phyloP scores from a whole-genome alignment of 1,140 invertebrate species.

The Bursaphelenchus mucronatus region DNA sequence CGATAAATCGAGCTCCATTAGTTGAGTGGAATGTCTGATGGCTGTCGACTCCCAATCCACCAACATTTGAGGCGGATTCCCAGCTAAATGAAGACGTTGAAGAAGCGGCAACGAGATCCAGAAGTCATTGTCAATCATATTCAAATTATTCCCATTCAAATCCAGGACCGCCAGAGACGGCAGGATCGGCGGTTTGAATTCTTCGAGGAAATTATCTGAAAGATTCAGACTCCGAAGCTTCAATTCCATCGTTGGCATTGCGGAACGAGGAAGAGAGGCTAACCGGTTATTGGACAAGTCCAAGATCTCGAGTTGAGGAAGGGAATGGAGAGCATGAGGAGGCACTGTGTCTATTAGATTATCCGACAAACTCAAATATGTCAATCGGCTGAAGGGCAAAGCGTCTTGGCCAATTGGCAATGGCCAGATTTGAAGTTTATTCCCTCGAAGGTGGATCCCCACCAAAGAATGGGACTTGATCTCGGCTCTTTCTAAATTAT shows the following conservation, averaged over 20 bases:
- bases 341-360: constrained; percentile 23
- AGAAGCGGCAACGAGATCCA: constrained; percentile 16
- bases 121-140: constrained; percentile 23
- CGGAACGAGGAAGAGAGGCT: constrained; percentile 24
- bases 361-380: constrained; percentile 21
- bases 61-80: constrained; percentile 14
- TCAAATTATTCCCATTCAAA: constrained; percentile 21
- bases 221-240: constrained; percentile 24
- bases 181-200: constrained; percentile 14
- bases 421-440: constrained; percentile 27
- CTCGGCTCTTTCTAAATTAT: constrained; percentile 15
- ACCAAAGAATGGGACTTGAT: constrained; percentile 14
- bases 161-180: constrained; percentile 32
- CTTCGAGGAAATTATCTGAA: constrained; percentile 17
- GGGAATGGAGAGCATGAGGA: constrained; percentile 4
- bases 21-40: constrained; percentile 1
- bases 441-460: constrained; percentile 25
- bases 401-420: constrained; percentile 10
- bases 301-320: constrained; percentile 33
- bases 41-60: constrained; percentile 15
- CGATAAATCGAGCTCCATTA: constrained; percentile 25
- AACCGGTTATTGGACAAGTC: constrained; percentile 27
- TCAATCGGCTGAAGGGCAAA: constrained; percentile 8
- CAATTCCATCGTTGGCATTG: constrained; percentile 24
- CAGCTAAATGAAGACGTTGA: constrained; percentile 20